Evolutionary conservation across 2,113 vertebrate species (phyloP).

Genomic region (Elephantulus edwardii): DNA sequence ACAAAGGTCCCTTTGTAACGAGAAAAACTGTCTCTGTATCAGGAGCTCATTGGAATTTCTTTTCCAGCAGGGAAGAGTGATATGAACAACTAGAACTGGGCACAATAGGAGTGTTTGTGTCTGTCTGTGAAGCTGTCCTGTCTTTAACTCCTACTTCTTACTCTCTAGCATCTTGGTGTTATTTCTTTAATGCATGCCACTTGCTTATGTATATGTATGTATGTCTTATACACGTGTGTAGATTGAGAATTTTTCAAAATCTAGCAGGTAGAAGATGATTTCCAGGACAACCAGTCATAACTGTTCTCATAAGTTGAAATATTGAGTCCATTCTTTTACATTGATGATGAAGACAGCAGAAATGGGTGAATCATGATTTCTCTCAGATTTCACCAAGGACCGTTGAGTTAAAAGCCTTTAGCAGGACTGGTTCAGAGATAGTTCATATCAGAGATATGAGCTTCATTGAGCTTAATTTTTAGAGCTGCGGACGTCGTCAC

Average conservation of each 20-base stretch:
- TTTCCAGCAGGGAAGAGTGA: constrained; percentile 44
- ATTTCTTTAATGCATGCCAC: background rate
- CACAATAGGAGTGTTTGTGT: constrained; percentile 47
- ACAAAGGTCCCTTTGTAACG: constrained; percentile 83
- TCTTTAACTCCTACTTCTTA: background rate
- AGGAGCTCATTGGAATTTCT: constrained; percentile 75
- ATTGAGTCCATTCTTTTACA: background rate
- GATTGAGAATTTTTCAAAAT: background rate
- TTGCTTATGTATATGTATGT: background rate
- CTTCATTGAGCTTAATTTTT: background rate
- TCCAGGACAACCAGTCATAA: background rate
- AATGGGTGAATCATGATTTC: background rate
- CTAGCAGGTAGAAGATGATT: background rate
- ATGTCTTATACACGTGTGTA: background rate
- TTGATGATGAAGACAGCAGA: background rate
- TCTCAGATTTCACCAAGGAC: background rate
- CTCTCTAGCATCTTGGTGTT: background rate
- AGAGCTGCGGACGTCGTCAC: background rate
- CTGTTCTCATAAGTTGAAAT: background rate
- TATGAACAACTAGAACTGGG: background rate
- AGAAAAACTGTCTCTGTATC: constrained; percentile 69
- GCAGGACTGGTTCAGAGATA: background rate
- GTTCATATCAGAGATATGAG: background rate
- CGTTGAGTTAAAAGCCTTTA: background rate
- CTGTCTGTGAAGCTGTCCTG: background rate